phyloP scores from a whole-genome alignment of 2,888 invertebrate species.

The Plutella xylostella region DNA sequence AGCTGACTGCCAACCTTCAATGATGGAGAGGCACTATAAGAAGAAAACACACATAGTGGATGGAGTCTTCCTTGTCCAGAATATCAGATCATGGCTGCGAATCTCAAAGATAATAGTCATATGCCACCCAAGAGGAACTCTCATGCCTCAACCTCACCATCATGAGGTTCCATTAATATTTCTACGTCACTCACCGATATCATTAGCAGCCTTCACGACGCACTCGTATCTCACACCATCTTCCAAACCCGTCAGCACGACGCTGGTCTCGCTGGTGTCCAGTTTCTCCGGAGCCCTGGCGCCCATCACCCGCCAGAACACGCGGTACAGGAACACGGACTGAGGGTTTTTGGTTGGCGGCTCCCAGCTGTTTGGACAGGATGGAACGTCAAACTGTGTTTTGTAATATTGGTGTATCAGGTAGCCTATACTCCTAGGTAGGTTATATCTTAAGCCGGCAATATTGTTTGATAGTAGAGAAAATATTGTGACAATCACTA shows the following conservation, averaged over 20 bases:
- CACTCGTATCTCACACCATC: slow-evolving; percentile 83
- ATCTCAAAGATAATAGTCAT: too few species aligned
- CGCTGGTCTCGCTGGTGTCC: slow-evolving; percentile 79
- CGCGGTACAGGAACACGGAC: slow-evolving; percentile 84
- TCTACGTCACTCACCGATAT: slow-evolving; percentile 74
- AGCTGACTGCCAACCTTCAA: too few species aligned
- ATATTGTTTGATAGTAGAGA: too few species aligned
- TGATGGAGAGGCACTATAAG: too few species aligned
- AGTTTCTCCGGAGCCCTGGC: slow-evolving; percentile 72
- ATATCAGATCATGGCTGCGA: too few species aligned
- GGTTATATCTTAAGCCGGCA: neutral
- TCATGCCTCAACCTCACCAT: too few species aligned
- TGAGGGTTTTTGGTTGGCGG: slow-evolving; percentile 85
- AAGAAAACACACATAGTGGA: too few species aligned
- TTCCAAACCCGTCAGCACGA: slow-evolving; percentile 77
- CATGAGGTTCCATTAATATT: too few species aligned
- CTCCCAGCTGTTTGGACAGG: slow-evolving; percentile 76
- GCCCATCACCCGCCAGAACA: slow-evolving; percentile 82
- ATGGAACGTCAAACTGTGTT: neutral
- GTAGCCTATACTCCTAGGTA: neutral
- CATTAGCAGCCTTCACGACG: slow-evolving; percentile 85
- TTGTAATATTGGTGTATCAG: neutral
- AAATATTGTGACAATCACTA: too few species aligned
- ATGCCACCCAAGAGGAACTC: too few species aligned
- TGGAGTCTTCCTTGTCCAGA: too few species aligned